Conservation (phyloP, 1,140 invertebrate species). For the Pseudachorutes palmiensis region DNA sequence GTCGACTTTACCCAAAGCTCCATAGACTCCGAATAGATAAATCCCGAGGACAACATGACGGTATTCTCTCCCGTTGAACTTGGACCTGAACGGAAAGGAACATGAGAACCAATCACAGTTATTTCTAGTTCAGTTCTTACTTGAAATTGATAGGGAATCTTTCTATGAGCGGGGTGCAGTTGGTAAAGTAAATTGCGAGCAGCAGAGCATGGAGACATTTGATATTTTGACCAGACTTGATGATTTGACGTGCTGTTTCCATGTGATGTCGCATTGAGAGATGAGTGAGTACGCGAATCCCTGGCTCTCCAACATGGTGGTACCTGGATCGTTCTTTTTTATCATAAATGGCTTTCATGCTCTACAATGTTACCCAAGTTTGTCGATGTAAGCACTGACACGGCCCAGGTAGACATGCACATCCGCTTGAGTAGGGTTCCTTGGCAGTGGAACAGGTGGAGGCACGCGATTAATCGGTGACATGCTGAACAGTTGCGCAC, state of each 20-base stretch:
- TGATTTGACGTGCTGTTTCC: conserved; percentile 24
- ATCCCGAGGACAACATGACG: conserved; percentile 36
- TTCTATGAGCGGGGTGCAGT: conserved; percentile 25
- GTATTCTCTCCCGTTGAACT: conserved; percentile 32
- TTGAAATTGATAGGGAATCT: conserved; percentile 37
- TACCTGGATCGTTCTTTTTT: conserved; percentile 28
- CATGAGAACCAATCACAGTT: too few relatives aligned
- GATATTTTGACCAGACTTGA: conserved; percentile 31
- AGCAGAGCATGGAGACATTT: conserved; percentile 37
- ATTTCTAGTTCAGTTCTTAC: conserved; percentile 18
- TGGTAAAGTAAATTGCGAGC: conserved; percentile 31
- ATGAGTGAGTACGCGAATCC: conserved; percentile 25
- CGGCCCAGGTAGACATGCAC: conserved; percentile 21
- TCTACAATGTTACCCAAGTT: conserved; percentile 34
- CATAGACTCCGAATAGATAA: conserved; percentile 31
- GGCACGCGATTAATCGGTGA: not conserved
- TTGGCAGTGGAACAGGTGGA: not conserved
- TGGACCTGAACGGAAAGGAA: conserved; percentile 26
- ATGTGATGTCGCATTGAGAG: conserved; percentile 32
- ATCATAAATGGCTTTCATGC: too few relatives aligned
- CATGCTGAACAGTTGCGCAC: not conserved
- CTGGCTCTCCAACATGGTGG: conserved; percentile 30
- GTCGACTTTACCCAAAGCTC: conserved; percentile 34
- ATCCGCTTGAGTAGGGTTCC: conserved; percentile 24
- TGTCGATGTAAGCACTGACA: conserved; percentile 31